These are phyloP conservation scores for Argya squamiceps DNA, from an alignment of 2,797 vertebrate genomes.

Conservation along the genomic window DNA sequence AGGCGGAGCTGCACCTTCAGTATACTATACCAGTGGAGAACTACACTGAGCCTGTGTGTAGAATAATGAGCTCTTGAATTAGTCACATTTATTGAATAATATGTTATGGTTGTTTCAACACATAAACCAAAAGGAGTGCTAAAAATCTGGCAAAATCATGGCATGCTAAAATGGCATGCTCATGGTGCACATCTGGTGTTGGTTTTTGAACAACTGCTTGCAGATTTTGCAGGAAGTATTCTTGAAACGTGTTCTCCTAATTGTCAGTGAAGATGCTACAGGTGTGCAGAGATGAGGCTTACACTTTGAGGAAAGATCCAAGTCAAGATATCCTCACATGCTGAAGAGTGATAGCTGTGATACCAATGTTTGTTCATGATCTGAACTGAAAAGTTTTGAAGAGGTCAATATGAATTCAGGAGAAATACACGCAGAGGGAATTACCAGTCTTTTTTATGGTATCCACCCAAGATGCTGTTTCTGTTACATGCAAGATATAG, in stretches of 20 bases:
- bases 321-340: not conserved
- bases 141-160: not conserved
- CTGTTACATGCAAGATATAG: not conserved
- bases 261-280: not conserved
- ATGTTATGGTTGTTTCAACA: not conserved
- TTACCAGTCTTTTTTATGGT: not conserved
- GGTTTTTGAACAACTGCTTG: not conserved
- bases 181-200: not conserved
- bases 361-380: not conserved
- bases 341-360: not conserved
- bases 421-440: not conserved
- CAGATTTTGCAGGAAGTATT: not conserved
- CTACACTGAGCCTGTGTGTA: not conserved
- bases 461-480: not conserved
- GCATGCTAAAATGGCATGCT: not conserved
- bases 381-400: not conserved
- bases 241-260: not conserved
- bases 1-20: not conserved
- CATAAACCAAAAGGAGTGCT: not conserved
- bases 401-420: not conserved
- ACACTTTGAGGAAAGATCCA: not conserved
- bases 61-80: not conserved
- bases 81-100: not conserved
- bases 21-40: not conserved
- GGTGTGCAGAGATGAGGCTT: not conserved